Percentiles rank a stretch among this genome's conserved stretches.
phyloP scores from a whole-genome alignment of 2,888 invertebrate species.

The Hirudinaria manillensis region DNA sequence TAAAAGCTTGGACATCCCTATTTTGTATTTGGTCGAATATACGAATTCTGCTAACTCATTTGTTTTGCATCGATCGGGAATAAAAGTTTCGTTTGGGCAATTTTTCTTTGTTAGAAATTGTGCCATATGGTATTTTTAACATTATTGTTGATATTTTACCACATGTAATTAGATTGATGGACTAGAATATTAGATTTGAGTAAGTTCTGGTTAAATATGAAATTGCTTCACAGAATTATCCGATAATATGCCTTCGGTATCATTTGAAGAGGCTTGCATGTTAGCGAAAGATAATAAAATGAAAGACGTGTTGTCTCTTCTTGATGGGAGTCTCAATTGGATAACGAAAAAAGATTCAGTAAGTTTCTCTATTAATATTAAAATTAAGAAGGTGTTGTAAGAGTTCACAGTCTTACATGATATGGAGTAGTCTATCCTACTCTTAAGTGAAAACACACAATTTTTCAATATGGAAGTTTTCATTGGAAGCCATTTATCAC shows the following conservation, averaged over 20 bases:
- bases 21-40: neutral
- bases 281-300: neutral
- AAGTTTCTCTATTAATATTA: neutral
- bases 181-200: too few relatives aligned
- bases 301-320: slow-evolving; percentile 2
- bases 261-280: neutral
- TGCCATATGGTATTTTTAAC: too few relatives aligned
- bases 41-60: too few relatives aligned
- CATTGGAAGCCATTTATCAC: neutral
- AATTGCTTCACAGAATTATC: neutral
- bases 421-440: neutral
- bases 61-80: too few relatives aligned
- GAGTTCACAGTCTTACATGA: neutral
- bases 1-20: neutral
- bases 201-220: too few relatives aligned
- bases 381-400: neutral
- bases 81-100: too few relatives aligned
- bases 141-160: too few relatives aligned
- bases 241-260: neutral
- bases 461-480: neutral
- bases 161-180: too few relatives aligned
- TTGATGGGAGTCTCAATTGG: neutral
- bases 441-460: neutral
- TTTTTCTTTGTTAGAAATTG: too few relatives aligned
- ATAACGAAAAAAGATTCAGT: neutral